Percentiles rank a stretch among this genome's conserved stretches.
Conservation (phyloP, 1,140 invertebrate genomes). For the Euura lappo region DNA sequence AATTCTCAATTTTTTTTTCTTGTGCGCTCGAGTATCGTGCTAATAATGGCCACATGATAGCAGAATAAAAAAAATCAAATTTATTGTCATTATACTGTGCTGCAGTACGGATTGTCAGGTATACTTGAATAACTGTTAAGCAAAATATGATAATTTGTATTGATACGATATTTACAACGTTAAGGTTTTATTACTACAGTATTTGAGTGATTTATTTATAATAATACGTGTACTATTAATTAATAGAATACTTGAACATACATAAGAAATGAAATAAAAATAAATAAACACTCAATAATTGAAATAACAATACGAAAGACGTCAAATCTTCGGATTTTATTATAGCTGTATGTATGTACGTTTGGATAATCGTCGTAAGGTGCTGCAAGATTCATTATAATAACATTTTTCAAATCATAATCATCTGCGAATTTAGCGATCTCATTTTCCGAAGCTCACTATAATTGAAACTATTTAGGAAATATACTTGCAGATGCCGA, state of each 20-base stretch:
- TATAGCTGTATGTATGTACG: background rate
- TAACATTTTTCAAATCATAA: no score
- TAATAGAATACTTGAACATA: background rate
- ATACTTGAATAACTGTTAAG: background rate
- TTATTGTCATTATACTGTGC: background rate
- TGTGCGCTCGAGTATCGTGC: background rate
- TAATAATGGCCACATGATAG: background rate
- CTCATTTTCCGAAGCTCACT: no score
- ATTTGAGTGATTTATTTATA: slow-evolving; percentile 19
- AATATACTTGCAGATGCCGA: no score
- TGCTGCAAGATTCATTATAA: no score
- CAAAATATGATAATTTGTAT: background rate
- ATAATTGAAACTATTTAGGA: no score
- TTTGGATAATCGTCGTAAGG: no score
- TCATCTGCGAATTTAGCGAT: no score
- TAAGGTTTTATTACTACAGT: slow-evolving; percentile 16
- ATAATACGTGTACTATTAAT: slow-evolving; percentile 10
- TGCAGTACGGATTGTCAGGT: background rate
- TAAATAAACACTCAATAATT: no score
- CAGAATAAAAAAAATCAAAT: background rate
- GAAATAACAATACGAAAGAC: background rate
- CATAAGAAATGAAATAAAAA: no score
- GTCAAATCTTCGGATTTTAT: background rate
- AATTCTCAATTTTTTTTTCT: background rate
- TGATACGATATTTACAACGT: slow-evolving; percentile 10